These are phyloP conservation scores for Chironomus riparius DNA, from an alignment of 2,888 invertebrate species.

Conservation along the genomic window DNA sequence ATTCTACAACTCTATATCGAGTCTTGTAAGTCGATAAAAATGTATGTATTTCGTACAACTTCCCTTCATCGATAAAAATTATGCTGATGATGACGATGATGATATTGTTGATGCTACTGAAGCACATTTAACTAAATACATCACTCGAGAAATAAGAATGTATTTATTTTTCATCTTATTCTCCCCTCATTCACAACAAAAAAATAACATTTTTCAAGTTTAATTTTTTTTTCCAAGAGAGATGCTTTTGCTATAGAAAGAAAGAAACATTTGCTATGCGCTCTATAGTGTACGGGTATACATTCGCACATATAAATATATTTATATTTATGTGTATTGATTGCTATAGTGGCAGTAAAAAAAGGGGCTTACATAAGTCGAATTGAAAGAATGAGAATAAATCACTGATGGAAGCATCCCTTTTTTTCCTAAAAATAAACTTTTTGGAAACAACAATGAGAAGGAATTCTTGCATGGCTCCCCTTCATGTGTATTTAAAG, in stretches of 20 bases:
- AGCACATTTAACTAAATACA: constrained; percentile 5
- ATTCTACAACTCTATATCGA: neutral
- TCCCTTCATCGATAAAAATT: neutral
- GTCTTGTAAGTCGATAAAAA: neutral
- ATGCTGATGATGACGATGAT: neutral
- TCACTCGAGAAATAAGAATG: neutral
- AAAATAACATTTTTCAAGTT: no score
- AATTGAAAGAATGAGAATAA: constrained; percentile 2
- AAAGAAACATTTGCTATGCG: neutral
- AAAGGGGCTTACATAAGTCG: neutral
- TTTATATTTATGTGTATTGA: neutral
- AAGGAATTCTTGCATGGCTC: no score
- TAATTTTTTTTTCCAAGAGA: no score
- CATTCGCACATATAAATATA: neutral
- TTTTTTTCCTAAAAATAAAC: neutral
- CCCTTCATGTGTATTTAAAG: no score
- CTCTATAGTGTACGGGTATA: neutral
- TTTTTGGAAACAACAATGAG: neutral
- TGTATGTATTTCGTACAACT: neutral
- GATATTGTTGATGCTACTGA: neutral
- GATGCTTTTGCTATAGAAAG: neutral
- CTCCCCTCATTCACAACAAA: neutral
- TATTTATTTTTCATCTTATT: neutral
- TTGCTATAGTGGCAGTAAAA: neutral
- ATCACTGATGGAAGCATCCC: constrained; percentile 7